Conservation (phyloP, 2,113 vertebrate genomes). For the Myiopsitta monachus region DNA sequence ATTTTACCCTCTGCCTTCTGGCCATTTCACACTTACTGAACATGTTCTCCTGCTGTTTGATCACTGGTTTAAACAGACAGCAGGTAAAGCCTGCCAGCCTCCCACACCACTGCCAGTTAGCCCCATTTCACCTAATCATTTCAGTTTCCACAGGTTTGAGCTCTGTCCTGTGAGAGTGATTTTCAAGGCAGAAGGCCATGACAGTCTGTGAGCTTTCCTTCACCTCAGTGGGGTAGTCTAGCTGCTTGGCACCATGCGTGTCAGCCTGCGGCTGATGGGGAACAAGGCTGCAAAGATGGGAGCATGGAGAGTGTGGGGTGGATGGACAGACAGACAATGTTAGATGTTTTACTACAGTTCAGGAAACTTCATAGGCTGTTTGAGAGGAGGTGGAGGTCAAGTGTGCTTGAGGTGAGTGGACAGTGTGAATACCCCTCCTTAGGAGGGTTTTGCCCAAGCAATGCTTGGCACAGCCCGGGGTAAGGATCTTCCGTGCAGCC, state of each 20-base stretch:
- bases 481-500: neutral
- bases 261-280: neutral
- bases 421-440: neutral
- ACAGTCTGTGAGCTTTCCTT: neutral
- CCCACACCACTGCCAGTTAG: neutral
- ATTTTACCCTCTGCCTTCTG: neutral
- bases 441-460: neutral
- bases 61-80: neutral
- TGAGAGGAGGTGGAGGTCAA: neutral
- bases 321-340: neutral
- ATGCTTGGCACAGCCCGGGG: fast-evolving
- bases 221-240: fast-evolving
- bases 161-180: neutral
- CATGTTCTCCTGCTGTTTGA: neutral
- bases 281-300: neutral
- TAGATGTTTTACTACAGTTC: neutral
- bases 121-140: neutral
- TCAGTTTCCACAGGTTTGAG: neutral
- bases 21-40: neutral
- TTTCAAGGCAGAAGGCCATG: neutral
- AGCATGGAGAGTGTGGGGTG: neutral
- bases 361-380: neutral
- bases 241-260: fast-evolving
- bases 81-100: neutral
- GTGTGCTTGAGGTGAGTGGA: neutral